phyloP scores from a whole-genome alignment of 2,888 invertebrate genomes.

The Erynnis tages region DNA sequence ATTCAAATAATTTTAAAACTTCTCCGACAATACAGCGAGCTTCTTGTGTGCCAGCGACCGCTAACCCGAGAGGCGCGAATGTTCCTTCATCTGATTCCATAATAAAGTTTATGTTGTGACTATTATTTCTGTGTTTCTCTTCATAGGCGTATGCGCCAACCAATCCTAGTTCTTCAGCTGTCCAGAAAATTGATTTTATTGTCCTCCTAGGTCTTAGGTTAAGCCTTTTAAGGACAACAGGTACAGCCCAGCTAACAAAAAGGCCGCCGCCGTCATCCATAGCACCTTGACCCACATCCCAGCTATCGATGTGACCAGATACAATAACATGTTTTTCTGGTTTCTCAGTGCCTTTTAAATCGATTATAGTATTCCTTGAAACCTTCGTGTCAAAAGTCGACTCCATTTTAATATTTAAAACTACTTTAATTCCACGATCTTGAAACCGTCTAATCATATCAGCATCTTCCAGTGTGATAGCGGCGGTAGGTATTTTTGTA shows the following conservation, averaged over 20 bases:
- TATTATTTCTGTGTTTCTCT: conserved; percentile 76
- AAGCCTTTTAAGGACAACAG: conserved; percentile 84
- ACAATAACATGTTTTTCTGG: conserved; percentile 84
- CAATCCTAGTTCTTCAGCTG: conserved; percentile 88
- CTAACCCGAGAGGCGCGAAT: conserved; percentile 87
- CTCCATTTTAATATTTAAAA: conserved; percentile 83
- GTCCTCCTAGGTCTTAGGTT: conserved; percentile 86
- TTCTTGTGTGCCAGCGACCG: conserved; percentile 82
- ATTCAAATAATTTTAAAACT: conserved; percentile 83
- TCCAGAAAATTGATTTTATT: conserved; percentile 89
- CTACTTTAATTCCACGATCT: conserved; percentile 73
- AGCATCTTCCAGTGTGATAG: conserved; percentile 90
- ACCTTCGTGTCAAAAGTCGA: conserved; percentile 79
- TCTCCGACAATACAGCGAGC: conserved; percentile 84
- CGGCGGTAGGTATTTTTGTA: conserved; percentile 86
- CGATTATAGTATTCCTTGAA: conserved; percentile 88
- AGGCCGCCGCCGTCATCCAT: conserved; percentile 94
- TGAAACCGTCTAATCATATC: conserved; percentile 85
- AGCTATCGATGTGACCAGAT: conserved; percentile 92
- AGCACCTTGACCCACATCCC: conserved; percentile 95
- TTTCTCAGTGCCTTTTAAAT: conserved; percentile 80
- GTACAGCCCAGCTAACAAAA: conserved; percentile 89
- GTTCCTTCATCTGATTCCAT: conserved; percentile 94
- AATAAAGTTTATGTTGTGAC: conserved; percentile 85
- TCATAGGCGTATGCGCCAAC: conserved; percentile 86